Evolutionary conservation across 2,113 vertebrate species (phyloP).

Genomic region (Leucoraja erinaceus): DNA sequence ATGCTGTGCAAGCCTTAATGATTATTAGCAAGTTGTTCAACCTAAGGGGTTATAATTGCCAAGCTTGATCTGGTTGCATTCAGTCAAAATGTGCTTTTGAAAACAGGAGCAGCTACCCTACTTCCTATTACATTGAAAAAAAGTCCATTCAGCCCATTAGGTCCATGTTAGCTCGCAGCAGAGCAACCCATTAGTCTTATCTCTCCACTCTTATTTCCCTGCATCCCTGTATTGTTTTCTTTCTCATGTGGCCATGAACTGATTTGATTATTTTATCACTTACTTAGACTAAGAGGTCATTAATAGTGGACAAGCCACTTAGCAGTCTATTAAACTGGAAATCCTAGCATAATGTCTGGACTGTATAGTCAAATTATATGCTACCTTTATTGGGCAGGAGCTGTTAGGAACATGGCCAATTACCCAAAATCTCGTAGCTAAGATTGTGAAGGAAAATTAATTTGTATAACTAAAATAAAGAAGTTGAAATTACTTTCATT

Average conservation of each 20-base stretch:
- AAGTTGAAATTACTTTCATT: background rate
- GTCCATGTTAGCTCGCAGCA: no score
- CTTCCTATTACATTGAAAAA: background rate
- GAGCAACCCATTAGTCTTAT: no score
- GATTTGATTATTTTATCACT: no score
- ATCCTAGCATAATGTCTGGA: background rate
- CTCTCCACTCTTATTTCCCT: no score
- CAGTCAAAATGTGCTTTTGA: background rate
- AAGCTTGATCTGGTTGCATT: background rate
- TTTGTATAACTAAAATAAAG: background rate
- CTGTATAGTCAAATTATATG: background rate
- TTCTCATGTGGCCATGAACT: no score
- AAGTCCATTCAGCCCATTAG: no score
- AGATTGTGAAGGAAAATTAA: background rate
- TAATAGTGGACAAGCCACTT: no score
- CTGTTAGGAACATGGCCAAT: background rate
- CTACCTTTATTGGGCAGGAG: background rate
- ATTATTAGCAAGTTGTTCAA: background rate
- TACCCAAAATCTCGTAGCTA: background rate
- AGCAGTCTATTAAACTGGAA: no score
- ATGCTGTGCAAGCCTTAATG: background rate
- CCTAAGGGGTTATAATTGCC: background rate
- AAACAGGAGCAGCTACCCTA: background rate
- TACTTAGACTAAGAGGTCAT: no score
- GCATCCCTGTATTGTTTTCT: no score